A percentile compares a stretch with the other conserved stretches of the same genome.
Evolutionary conservation across 2,888 invertebrate species (phyloP).

Genomic region (Mantis religiosa): DNA sequence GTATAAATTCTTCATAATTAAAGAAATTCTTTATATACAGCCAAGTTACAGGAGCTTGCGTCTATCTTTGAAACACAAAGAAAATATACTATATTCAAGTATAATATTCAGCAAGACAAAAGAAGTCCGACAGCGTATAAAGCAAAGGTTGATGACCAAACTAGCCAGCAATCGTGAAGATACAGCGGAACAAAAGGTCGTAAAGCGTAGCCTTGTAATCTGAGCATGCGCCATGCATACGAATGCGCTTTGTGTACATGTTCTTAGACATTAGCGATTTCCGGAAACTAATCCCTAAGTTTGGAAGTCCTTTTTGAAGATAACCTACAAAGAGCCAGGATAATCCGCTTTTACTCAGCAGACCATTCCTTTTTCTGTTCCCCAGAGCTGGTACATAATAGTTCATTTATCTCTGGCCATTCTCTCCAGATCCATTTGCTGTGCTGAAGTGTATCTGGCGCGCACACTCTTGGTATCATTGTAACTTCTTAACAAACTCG

Average conservation of each 20-base stretch:
- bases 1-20: too few species aligned
- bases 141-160: neutral
- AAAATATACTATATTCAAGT: too few species aligned
- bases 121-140: neutral
- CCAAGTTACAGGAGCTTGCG: too few species aligned
- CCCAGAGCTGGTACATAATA: neutral
- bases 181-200: neutral
- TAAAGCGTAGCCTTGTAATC: neutral
- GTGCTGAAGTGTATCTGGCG: neutral
- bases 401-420: neutral
- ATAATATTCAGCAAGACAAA: neutral
- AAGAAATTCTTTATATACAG: too few species aligned
- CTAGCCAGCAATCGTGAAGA: neutral
- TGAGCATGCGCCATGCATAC: neutral
- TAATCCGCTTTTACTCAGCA: neutral
- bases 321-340: neutral
- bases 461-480: neutral
- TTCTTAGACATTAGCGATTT: neutral
- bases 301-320: neutral
- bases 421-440: neutral
- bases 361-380: neutral
- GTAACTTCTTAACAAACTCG: neutral
- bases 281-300: neutral
- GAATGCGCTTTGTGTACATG: neutral
- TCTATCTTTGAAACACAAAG: too few species aligned